These are phyloP conservation scores for Diuraphis noxia DNA, from an alignment of 1,140 invertebrate species.

Conservation along the genomic window DNA sequence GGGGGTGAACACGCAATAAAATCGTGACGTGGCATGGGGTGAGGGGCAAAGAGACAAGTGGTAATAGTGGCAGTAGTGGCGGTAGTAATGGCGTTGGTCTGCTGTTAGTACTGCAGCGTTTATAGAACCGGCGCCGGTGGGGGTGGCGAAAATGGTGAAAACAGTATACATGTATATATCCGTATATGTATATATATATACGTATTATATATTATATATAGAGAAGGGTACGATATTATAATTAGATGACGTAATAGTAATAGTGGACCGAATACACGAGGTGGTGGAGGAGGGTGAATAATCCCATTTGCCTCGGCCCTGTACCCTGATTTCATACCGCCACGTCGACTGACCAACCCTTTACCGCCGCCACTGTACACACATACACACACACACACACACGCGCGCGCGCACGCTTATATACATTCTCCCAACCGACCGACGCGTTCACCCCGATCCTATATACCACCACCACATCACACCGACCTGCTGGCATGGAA, in stretches of 20 bases:
- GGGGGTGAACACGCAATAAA: conserved; percentile 25
- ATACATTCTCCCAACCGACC: background rate
- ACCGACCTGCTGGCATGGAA: background rate
- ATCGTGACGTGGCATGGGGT: background rate
- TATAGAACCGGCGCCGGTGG: conserved; percentile 40
- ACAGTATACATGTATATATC: conserved; percentile 7
- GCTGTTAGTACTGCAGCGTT: conserved; percentile 33
- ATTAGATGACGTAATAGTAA: conserved; percentile 49
- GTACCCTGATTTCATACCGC: conserved; percentile 41
- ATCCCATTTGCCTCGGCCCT: conserved; percentile 36
- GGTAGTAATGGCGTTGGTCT: conserved; percentile 43
- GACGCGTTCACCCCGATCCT: background rate
- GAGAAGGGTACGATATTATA: conserved; percentile 40
- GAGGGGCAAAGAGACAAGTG: conserved; percentile 30
- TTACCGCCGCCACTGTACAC: conserved; percentile 10
- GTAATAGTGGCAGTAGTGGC: conserved; percentile 24
- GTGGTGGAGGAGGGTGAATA: background rate
- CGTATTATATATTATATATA: background rate
- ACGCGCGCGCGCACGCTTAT: background rate
- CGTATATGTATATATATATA: background rate
- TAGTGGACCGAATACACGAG: background rate
- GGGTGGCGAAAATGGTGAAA: conserved; percentile 26
- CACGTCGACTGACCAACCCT: conserved; percentile 39
- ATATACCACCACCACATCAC: background rate
- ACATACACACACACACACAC: background rate